These are phyloP conservation scores for Plemyria rubiginata DNA, from an alignment of 2,888 invertebrate species.

Conservation along the genomic window DNA sequence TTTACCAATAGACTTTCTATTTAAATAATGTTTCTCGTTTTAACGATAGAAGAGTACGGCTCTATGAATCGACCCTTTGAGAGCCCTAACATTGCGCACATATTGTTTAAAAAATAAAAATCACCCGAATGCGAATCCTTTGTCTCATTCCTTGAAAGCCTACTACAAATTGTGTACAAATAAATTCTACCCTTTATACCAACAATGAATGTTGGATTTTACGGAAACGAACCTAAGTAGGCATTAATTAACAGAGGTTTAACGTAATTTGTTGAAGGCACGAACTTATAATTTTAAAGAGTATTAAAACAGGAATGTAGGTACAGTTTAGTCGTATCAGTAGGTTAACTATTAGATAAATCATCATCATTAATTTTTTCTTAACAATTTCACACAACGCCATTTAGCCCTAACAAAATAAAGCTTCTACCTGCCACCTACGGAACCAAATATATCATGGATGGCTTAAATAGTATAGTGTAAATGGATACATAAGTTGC, in stretches of 20 bases:
- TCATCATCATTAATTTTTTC: too few species aligned
- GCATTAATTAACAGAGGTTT: constrained; percentile 24
- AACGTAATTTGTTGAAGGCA: constrained; percentile 30
- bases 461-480: too few species aligned
- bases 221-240: constrained; percentile 20
- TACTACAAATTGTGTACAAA: constrained; percentile 1
- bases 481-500: too few species aligned
- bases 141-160: background rate
- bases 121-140: background rate
- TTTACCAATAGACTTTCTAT: too few species aligned
- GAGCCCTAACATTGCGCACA: background rate
- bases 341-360: background rate
- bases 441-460: too few species aligned
- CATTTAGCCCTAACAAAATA: too few species aligned
- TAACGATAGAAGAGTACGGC: background rate
- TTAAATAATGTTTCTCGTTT: too few species aligned
- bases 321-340: constrained; percentile 5
- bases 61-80: background rate
- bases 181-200: constrained; percentile 10
- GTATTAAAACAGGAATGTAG: constrained; percentile 11
- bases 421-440: too few species aligned
- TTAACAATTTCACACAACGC: too few species aligned
- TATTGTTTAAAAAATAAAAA: background rate
- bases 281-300: constrained; percentile 32
- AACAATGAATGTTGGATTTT: constrained; percentile 24